Evolutionary conservation across 2,888 invertebrate genomes (phyloP).

Genomic region (Heteromurus nitidus): DNA sequence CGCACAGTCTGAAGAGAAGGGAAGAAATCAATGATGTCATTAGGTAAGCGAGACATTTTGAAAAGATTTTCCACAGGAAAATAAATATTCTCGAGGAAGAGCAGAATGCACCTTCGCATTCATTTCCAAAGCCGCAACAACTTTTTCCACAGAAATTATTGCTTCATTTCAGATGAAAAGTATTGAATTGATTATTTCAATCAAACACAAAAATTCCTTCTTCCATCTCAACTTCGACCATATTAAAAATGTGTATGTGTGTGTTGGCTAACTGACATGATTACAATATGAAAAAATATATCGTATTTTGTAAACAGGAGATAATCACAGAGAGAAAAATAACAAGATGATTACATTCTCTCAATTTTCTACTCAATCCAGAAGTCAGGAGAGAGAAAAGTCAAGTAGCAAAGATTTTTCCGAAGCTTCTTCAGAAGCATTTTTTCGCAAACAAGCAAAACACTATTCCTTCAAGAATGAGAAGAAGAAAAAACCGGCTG

Average conservation of each 20-base stretch:
- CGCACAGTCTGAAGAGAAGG: too few species aligned
- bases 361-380: neutral
- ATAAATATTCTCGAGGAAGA: too few species aligned
- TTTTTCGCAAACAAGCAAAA: neutral
- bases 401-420: neutral
- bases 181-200: slow-evolving; percentile 27
- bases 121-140: slow-evolving; percentile 1
- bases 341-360: neutral
- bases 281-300: slow-evolving; percentile 27
- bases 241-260: too few species aligned
- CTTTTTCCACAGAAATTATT: neutral
- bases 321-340: slow-evolving; percentile 17
- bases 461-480: neutral
- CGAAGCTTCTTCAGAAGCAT: slow-evolving; percentile 48
- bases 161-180: neutral
- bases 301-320: too few species aligned
- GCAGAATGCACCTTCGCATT: neutral
- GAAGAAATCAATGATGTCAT: slow-evolving; percentile 7
- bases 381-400: too few species aligned
- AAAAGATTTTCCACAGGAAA: too few species aligned
- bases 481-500: slow-evolving; percentile 35
- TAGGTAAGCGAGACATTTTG: too few species aligned
- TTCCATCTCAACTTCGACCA: neutral
- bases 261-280: neutral
- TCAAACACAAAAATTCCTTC: neutral